These are phyloP conservation scores for Chrysopilus asiliformis DNA, from an alignment of 2,888 invertebrate genomes.

Conservation along the genomic window DNA sequence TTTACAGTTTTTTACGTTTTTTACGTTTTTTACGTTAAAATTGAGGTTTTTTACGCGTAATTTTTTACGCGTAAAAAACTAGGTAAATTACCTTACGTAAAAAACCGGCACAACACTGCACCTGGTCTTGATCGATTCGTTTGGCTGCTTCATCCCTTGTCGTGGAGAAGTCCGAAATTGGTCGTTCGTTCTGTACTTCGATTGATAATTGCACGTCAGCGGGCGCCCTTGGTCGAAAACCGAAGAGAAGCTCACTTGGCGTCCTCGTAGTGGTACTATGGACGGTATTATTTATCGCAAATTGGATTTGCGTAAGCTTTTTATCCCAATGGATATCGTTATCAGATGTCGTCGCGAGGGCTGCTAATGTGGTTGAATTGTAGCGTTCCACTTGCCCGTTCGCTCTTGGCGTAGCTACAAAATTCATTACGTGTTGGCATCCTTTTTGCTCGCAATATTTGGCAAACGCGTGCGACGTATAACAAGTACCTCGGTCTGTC, in stretches of 20 bases:
- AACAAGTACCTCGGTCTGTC: neutral
- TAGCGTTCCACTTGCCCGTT: conserved; percentile 10
- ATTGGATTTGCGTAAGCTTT: too few relatives aligned
- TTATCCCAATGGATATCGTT: too few relatives aligned
- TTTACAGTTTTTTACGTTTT: too few relatives aligned
- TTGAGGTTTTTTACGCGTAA: too few relatives aligned
- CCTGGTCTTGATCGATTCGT: neutral
- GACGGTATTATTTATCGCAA: neutral
- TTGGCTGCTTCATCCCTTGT: neutral
- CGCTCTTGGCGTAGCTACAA: conserved; percentile 2
- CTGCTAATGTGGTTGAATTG: neutral
- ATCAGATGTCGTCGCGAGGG: neutral
- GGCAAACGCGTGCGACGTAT: neutral
- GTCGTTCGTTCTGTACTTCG: neutral
- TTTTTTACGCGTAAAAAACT: too few relatives aligned
- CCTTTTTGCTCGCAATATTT: neutral
- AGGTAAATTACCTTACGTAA: too few relatives aligned
- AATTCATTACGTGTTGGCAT: neutral
- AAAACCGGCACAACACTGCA: too few relatives aligned
- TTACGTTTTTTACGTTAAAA: too few relatives aligned
- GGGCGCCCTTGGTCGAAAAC: neutral
- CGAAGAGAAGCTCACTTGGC: neutral
- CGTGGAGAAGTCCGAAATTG: too few relatives aligned
- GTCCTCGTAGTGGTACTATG: neutral
- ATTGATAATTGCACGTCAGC: neutral